phyloP scores from a whole-genome alignment of 2,888 invertebrate genomes.

The Salticus scenicus region DNA sequence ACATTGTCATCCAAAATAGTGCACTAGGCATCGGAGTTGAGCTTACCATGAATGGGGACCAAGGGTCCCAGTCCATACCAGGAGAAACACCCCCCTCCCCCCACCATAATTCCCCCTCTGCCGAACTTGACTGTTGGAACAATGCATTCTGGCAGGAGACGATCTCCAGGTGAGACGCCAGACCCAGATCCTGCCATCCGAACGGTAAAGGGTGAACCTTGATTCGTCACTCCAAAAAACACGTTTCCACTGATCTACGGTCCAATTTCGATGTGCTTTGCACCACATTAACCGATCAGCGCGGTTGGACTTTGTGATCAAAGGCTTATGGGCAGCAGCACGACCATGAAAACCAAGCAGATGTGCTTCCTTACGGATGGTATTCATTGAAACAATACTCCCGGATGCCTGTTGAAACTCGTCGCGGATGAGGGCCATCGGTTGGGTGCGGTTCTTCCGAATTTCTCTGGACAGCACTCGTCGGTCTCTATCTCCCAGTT shows the following conservation, averaged over 20 bases:
- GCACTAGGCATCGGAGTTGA: slow-evolving; percentile 10
- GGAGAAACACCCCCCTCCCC: slow-evolving; percentile 10
- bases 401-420: slow-evolving; percentile 14
- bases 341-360: slow-evolving; percentile 25
- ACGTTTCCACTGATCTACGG: slow-evolving; percentile 12
- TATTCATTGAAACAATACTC: slow-evolving; percentile 1
- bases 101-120: slow-evolving; percentile 22
- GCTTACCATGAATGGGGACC: slow-evolving; percentile 7
- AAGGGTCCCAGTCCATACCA: slow-evolving; percentile 25
- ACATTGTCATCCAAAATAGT: slow-evolving; percentile 18
- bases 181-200: not conserved
- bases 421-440: not conserved
- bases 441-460: slow-evolving; percentile 2
- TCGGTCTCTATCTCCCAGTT: slow-evolving; percentile 1
- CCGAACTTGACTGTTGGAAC: slow-evolving; percentile 13
- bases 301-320: slow-evolving; percentile 26
- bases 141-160: not conserved
- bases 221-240: slow-evolving; percentile 29
- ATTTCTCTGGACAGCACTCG: not conserved
- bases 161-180: not conserved
- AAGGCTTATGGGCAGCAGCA: slow-evolving; percentile 38
- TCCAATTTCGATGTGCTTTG: slow-evolving; percentile 18
- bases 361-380: slow-evolving; percentile 25
- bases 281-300: slow-evolving; percentile 24
- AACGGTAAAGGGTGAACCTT: not conserved